Evolutionary conservation across 2,113 vertebrate genomes (phyloP).

Genomic region (Hypanus sabinus): DNA sequence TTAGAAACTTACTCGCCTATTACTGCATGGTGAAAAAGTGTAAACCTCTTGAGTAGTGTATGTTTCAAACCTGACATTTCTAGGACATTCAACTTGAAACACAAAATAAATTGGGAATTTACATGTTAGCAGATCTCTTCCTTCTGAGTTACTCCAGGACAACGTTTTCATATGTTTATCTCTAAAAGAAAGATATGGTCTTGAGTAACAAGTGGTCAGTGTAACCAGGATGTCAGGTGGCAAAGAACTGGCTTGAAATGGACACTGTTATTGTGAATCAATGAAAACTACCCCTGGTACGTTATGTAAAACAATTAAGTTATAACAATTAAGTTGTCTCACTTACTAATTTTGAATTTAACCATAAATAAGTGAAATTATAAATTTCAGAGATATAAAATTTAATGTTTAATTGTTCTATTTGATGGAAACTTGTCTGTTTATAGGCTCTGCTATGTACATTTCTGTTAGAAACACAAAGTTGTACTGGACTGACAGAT

Average conservation of each 20-base stretch:
- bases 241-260: neutral
- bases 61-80: constrained; percentile 13
- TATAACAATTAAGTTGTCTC: neutral
- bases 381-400: neutral
- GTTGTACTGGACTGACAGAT: neutral
- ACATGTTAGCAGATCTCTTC: no score
- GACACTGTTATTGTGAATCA: neutral
- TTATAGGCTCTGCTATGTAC: neutral
- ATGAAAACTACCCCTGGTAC: constrained; percentile 13
- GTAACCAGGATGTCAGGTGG: neutral
- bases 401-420: constrained; percentile 6
- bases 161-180: constrained; percentile 2
- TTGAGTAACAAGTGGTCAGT: neutral
- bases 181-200: neutral
- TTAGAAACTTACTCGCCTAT: neutral
- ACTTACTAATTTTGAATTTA: neutral
- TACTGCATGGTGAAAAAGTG: neutral
- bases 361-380: neutral
- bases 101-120: neutral
- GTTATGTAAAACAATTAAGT: neutral
- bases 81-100: neutral
- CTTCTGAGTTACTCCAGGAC: neutral
- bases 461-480: constrained; percentile 12
- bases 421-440: neutral
- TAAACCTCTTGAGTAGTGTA: neutral